These are phyloP conservation scores for Sinosuthora webbiana DNA, from an alignment of 2,113 vertebrate genomes.

Conservation along the genomic window DNA sequence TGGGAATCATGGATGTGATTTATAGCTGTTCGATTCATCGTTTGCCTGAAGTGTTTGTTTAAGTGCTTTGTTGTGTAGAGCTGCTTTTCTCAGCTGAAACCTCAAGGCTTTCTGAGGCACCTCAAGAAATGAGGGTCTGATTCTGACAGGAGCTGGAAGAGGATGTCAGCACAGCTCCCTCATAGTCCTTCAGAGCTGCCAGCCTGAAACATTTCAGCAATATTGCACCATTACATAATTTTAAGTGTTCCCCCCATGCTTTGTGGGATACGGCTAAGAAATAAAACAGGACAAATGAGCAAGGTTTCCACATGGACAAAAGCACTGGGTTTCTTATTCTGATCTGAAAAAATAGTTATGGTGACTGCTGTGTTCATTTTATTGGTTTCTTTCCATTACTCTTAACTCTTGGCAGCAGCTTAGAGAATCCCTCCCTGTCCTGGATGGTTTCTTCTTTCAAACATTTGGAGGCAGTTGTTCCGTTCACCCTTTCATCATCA, in stretches of 20 bases:
- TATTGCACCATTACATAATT: neutral
- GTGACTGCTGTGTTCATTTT: neutral
- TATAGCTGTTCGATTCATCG: neutral
- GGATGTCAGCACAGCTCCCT: neutral
- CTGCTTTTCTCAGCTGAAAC: neutral
- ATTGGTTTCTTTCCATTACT: slow-evolving; percentile 57
- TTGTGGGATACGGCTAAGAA: neutral
- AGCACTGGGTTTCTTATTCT: neutral
- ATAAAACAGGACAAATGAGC: neutral
- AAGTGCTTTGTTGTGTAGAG: neutral
- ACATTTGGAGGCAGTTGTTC: neutral
- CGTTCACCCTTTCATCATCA: neutral
- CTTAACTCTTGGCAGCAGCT: slow-evolving; percentile 34
- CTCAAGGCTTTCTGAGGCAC: neutral
- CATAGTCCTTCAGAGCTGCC: neutral
- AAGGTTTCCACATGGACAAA: neutral
- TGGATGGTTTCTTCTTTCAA: slow-evolving; percentile 20
- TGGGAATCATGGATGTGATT: neutral
- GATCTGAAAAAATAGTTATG: neutral
- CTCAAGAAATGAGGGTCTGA: neutral
- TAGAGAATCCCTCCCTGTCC: slow-evolving; percentile 41
- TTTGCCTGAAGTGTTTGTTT: neutral
- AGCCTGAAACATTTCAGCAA: neutral
- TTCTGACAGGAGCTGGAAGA: neutral
- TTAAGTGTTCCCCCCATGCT: neutral